A percentile compares a stretch with the other conserved stretches of the same genome.
phyloP scores from a whole-genome alignment of 2,113 vertebrate species.

The Pogonocichla stellata region DNA sequence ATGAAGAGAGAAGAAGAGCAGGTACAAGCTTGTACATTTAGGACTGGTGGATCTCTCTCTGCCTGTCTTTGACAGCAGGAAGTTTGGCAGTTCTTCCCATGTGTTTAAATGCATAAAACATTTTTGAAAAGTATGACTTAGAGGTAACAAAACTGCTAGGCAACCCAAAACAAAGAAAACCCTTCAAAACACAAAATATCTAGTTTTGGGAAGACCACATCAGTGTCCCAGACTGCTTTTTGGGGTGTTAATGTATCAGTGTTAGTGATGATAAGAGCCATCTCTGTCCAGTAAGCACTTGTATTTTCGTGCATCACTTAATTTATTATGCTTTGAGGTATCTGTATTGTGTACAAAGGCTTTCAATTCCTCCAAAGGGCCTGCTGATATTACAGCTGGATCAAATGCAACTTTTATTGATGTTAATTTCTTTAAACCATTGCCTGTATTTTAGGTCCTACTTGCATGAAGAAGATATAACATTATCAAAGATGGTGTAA shows the following conservation, averaged over 20 bases:
- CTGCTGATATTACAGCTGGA: not conserved
- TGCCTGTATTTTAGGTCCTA: not conserved
- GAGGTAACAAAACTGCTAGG: fast-evolving
- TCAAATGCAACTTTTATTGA: not conserved
- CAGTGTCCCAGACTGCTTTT: not conserved
- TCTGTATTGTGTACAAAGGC: not conserved
- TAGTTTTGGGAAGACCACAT: not conserved
- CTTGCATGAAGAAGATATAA: not conserved
- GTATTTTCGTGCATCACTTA: fast-evolving
- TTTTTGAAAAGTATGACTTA: fast-evolving
- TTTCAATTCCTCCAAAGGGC: not conserved
- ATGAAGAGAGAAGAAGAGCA: not conserved
- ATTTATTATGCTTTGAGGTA: not conserved
- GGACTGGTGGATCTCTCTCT: not conserved
- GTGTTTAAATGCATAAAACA: not conserved
- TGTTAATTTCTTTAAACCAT: not conserved
- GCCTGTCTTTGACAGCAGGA: not conserved
- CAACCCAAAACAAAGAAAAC: not conserved
- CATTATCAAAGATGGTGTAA: not conserved
- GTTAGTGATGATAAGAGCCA: not conserved
- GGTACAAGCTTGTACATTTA: not conserved
- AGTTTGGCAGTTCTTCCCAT: not conserved
- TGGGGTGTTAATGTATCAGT: not conserved
- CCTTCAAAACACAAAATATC: not conserved
- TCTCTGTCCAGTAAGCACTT: not conserved